Evolutionary conservation across 2,888 invertebrate species (phyloP), one percentile per base, ranked within the genome.

Genomic region (Campoplex nolae): DNA sequence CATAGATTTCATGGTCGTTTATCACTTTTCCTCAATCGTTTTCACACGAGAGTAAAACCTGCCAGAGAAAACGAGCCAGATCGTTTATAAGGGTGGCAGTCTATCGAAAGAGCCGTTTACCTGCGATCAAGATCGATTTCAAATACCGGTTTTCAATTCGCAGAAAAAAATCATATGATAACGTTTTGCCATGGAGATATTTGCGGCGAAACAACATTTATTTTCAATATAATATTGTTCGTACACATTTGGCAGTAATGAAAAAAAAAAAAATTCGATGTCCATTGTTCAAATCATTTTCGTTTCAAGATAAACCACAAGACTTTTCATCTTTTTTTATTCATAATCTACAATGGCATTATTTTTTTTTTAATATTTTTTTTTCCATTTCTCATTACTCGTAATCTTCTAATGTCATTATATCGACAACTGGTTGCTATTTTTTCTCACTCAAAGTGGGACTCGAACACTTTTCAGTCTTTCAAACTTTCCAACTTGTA

Each of bases 401-500:
- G 71, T 51, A 75, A 71, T 83, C 42, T 48, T 38, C 65, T 51
- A 76, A 70, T 45, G 42, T 23, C 51, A 45, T 62, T 65, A 65
- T 58, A 65, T 58, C 74, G 74, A 83, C 79, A 65, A 71, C 56
- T 67, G 76, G 16, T 67, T 65, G 58, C 85, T 67, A 78, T 54
- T 68, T 62, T 23, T 83, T 68, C 71, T 51, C 48, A 32, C 42
- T 74, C 81, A 73, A 86, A 89, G 81, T 86, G 76, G 85, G 28
- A 87, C 86, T 88, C 77, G 76, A 42, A 79, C 28, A 83, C 65
- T 83, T 85, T 87, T 85, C 79, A 73, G 67, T 32, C 75, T 75
- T 62, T 85, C 45, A 79, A 88, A 88, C 89, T 89, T 89, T 89
- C 88, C 84, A 89, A 83, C 86, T 38, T 81, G 84, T 84, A 54